A percentile compares a stretch with the other conserved stretches of the same genome.
phyloP scores from a whole-genome alignment of 2,888 invertebrate species.

The Clunio marinus region DNA sequence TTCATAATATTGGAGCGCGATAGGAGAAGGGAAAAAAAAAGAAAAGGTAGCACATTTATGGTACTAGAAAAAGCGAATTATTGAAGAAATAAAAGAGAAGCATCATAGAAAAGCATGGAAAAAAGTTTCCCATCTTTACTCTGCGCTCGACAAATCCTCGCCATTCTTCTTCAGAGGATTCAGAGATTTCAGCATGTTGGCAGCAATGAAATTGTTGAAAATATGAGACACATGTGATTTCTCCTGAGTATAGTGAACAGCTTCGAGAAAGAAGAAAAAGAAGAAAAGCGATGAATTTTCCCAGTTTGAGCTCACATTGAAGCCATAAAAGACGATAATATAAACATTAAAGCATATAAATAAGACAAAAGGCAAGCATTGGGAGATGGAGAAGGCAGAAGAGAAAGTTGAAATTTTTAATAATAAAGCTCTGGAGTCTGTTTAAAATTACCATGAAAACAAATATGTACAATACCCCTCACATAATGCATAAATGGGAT shows the following conservation, averaged over 20 bases:
- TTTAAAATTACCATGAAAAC: not conserved
- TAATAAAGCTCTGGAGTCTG: not conserved
- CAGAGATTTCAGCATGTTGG: constrained; percentile 33
- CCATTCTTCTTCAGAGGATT: constrained; percentile 33
- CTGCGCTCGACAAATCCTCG: constrained; percentile 19
- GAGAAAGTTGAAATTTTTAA: constrained; percentile 13
- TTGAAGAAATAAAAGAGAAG: not conserved
- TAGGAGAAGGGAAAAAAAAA: constrained; percentile 17
- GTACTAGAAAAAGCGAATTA: not conserved
- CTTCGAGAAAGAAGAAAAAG: not conserved
- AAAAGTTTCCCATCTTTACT: not conserved
- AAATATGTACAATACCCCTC: not conserved
- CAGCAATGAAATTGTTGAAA: constrained; percentile 31
- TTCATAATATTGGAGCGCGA: not conserved
- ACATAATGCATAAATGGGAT: constrained; percentile 11
- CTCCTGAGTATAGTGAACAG: constrained; percentile 20
- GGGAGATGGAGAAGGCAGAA: not conserved
- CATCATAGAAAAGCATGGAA: not conserved
- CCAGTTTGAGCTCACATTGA: not conserved
- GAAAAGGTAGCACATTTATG: constrained; percentile 16
- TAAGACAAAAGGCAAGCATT: constrained; percentile 23
- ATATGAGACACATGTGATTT: constrained; percentile 37
- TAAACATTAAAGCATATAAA: constrained; percentile 32
- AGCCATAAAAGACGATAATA: constrained; percentile 37
- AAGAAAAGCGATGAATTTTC: not conserved